Base-by-base conservation (phyloP, 2,113 vertebrate species). In the Caranx ignobilis region DNA sequence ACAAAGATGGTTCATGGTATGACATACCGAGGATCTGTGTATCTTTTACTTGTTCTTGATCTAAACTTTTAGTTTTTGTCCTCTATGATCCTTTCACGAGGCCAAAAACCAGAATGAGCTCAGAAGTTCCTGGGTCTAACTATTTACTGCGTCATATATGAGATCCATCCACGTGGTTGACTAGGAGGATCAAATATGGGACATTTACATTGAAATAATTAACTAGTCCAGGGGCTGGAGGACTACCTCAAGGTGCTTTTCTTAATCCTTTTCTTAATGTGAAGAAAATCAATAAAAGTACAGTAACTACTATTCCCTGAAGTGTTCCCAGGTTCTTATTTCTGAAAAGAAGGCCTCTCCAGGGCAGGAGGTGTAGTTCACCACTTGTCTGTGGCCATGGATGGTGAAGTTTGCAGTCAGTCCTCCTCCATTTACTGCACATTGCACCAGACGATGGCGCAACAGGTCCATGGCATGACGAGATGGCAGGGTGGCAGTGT, bases 331-430 rank as follows among this genome's bases (percentile, higher is more conserved):
- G 48, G 76, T 94, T 79, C 69, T 54, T 47, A 98, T 96, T 88
- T 96, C 94, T 0, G 39, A 75, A 88, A 95, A 97, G 61, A 98
- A 87, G 1, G 93, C 69, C 0, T 97, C 93, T 31, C 97, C 97
- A 0, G 97, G 97, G 66, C 97, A 99, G 5, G 80, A 5, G 0
- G 96, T 99, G 79, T 0, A 91, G 83, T 89, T 74, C 2, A 91
- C 94, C 18, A 95, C 71, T 82, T 99, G 97, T 2, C 97, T 95
- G 90, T 99, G 97, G 3, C 97, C 97, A 0, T 92, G 92, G 10
- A 97, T 18, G 34, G 35, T 86, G 77, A 95, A 98, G 88, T 95
- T 91, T 0, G 39, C 62, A 0, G 15, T 50, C 43, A 99, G 78
- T 21, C 88, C 18, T 2, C 95, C 92, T 0, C 91, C 82, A 0